Evolutionary conservation across 2,888 invertebrate species (phyloP).

Genomic region (Xylocampa areola): DNA sequence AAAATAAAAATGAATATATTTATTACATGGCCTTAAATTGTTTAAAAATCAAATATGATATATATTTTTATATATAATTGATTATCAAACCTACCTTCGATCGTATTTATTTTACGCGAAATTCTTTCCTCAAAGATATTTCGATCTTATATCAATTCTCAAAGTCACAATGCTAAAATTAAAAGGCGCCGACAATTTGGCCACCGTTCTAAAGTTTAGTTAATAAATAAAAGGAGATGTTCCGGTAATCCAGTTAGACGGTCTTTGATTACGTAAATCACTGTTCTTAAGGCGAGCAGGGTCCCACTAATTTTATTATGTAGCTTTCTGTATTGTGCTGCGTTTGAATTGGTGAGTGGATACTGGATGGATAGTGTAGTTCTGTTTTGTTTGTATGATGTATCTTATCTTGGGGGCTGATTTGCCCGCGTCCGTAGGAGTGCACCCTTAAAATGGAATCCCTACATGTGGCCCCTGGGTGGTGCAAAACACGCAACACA

Average conservation of each 20-base stretch:
- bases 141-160: slow-evolving; percentile 10
- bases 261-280: slow-evolving; percentile 86
- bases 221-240: slow-evolving; percentile 60
- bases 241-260: slow-evolving; percentile 70
- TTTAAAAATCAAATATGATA: no score
- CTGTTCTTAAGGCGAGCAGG: slow-evolving; percentile 75
- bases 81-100: no score
- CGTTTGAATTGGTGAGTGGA: slow-evolving; percentile 36
- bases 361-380: slow-evolving; percentile 5
- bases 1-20: no score
- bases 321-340: slow-evolving; percentile 54
- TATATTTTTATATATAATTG: no score
- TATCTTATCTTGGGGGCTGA: no score
- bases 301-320: slow-evolving; percentile 78
- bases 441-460: no score
- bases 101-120: no score
- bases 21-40: no score
- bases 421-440: no score
- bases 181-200: slow-evolving; percentile 17
- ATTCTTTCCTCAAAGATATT: no score
- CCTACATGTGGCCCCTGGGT: no score
- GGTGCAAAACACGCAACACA: no score
- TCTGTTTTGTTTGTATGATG: background rate
- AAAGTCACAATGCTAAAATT: slow-evolving; percentile 23
- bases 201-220: slow-evolving; percentile 40